Base-by-base conservation (phyloP, 2,113 vertebrate species). In the Paramisgurnus dabryanus region DNA sequence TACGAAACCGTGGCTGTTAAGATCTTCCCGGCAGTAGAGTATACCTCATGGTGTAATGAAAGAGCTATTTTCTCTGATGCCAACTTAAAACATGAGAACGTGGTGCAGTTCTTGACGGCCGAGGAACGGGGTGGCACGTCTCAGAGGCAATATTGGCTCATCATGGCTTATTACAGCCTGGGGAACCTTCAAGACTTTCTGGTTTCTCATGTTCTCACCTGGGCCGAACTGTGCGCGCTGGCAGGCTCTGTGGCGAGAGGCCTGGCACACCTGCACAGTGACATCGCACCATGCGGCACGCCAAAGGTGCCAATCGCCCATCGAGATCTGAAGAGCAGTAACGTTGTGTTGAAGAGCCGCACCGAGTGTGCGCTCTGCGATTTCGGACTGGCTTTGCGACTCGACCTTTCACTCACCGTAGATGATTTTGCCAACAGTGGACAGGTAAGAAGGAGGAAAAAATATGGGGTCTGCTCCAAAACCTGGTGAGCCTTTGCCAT, bases 141-240 rank as follows among this genome's bases (percentile, higher is more conserved):
- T 0, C 93, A 91, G 78, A 92, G 89, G 53, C 90, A 95, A 80
- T 96, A 97, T 82, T 97, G 95, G 96, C 93, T 97, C 82, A 95
- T 97, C 84, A 89, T 96, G 0, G 95, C 95, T 76, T 97, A 95
- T 89, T 91, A 95, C 83, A 88, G 92, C 80, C 84, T 93, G 0
- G 96, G 96, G n/a, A 97, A 96, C 87, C 92, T 97, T 83, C 96
- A 95, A 89, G 95, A 96, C 84, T 96, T 93, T 84, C 90, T 97
- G 12, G 87, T 90, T n/a, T 83, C 1, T 8, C 94, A 94, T 47
- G 27, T 92, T 7, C 91, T 97, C 53, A 94, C 89, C 90, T 97
- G 95, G 96, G 86, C 88, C 40, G 92, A 95, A 17, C 91, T 96
- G 55, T 90, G 94, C 18, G 85, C 91, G 60, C 93, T 95, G 92